Percentiles rank a stretch among this genome's conserved stretches.
These are phyloP conservation scores for Atta texana DNA, from an alignment of 1,140 invertebrate genomes.

Conservation along the genomic window DNA sequence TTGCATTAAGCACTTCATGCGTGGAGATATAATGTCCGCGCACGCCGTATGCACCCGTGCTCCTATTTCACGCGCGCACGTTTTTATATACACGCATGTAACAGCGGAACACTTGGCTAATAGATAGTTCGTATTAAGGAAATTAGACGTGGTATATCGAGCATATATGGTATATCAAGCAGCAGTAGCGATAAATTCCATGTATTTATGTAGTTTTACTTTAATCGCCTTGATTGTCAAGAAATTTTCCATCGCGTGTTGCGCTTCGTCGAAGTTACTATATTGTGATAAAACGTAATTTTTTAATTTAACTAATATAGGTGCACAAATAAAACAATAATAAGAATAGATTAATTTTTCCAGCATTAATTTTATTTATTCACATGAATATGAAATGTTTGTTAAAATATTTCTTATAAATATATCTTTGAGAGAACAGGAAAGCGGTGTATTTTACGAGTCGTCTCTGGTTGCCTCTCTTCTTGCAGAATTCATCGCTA, in stretches of 20 bases:
- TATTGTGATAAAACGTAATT: neutral
- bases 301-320: neutral
- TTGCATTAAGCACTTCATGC: constrained; percentile 67
- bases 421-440: neutral
- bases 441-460: constrained; percentile 1
- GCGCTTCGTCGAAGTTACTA: neutral
- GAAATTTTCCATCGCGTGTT: neutral
- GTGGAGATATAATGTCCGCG: constrained; percentile 47
- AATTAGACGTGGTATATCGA: constrained; percentile 18
- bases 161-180: neutral
- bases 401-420: constrained; percentile 12
- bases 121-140: constrained; percentile 24
- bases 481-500: constrained; percentile 23
- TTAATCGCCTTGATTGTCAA: neutral
- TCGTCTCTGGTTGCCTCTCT: neutral
- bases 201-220: neutral
- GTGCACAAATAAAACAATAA: neutral
- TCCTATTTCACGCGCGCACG: constrained; percentile 13
- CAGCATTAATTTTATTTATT: neutral
- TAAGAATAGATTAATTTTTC: neutral
- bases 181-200: neutral
- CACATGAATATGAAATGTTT: neutral
- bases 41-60: neutral
- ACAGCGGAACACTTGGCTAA: constrained; percentile 21
- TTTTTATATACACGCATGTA: constrained; percentile 19